A percentile compares a stretch with the other conserved stretches of the same genome.
These are phyloP conservation scores for Alentia gelatinosa DNA, from an alignment of 2,888 invertebrate species.

Conservation along the genomic window DNA sequence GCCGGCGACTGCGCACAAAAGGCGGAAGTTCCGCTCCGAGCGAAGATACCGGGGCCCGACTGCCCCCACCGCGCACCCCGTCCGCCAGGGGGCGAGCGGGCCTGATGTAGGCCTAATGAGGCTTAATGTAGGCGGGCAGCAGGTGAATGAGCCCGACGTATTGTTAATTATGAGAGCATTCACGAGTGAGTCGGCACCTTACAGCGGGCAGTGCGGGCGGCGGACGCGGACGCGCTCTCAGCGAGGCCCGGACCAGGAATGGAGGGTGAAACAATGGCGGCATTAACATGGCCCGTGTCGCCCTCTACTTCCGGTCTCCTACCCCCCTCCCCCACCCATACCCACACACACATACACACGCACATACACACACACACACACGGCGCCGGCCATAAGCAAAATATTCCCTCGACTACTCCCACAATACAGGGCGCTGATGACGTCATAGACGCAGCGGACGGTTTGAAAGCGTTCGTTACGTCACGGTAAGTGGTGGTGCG, in stretches of 20 bases:
- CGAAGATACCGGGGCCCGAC: too few species aligned
- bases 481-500: neutral
- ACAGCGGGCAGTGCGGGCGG: too few species aligned
- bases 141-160: neutral
- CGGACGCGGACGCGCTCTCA: neutral
- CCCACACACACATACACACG: too few species aligned
- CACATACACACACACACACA: too few species aligned
- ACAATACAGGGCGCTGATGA: neutral
- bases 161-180: neutral
- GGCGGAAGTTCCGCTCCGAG: too few species aligned
- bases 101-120: neutral
- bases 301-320: neutral
- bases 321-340: neutral
- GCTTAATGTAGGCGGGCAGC: neutral
- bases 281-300: neutral
- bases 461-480: neutral
- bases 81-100: neutral
- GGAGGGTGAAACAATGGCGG: neutral
- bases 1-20: too few species aligned
- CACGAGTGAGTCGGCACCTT: too few species aligned
- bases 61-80: neutral
- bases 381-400: neutral
- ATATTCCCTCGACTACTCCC: neutral
- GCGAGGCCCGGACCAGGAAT: neutral
- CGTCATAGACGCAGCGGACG: neutral